Evolutionary conservation across 30 jellyfish, hydroid and myxozoan species (phyloP), one percentile per base, ranked within the genome.

Genomic region (Hydractinia symbiolongicarpus): DNA sequence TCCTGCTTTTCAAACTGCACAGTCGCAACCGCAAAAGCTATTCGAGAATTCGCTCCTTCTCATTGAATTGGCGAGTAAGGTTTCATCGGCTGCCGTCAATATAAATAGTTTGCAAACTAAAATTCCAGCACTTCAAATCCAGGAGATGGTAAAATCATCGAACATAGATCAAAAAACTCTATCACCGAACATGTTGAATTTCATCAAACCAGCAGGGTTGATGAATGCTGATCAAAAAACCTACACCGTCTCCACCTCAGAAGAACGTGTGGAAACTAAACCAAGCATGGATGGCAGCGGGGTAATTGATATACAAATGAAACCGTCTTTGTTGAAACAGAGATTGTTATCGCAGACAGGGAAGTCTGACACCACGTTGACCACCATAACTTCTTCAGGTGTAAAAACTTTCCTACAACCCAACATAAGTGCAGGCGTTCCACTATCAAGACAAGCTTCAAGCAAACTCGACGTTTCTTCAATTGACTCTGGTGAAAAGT

Each of bases 21-120:
- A n/a, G 52, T 6, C 74, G 9, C 74, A 64, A 51, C 74, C 61
- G 15, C n/a, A 20, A 54, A 55, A 77, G 60, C 79, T 20, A 17
- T 77, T 77, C 53, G 85, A 77, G 55, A 77, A 77, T 53, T 55
- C 85, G 57, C 15, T 77, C 16, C 72, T 77, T 77, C 5, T 53
- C 7, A 77, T 54, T 49, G 85, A 77, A 44, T 77, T 77, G 54
- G 85, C 85, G 8, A 61, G 57, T 49, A 77, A 77, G n/a, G 79
- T 77, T 14, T n/a, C 51, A 67, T 8, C 83, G 5, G 21, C 83
- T 5, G 61, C 83, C 13, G n/a, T 58, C 21, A 30, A 66, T 4
- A 74, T 50, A 11, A 74, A 51, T 55, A 58, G 61, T 67, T 74
- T 51, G 68, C 67, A 50, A 50, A 17, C 83, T 19, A 55, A 74